Conservation (phyloP, 1,140 invertebrate genomes). For the Aphelinus certus region DNA sequence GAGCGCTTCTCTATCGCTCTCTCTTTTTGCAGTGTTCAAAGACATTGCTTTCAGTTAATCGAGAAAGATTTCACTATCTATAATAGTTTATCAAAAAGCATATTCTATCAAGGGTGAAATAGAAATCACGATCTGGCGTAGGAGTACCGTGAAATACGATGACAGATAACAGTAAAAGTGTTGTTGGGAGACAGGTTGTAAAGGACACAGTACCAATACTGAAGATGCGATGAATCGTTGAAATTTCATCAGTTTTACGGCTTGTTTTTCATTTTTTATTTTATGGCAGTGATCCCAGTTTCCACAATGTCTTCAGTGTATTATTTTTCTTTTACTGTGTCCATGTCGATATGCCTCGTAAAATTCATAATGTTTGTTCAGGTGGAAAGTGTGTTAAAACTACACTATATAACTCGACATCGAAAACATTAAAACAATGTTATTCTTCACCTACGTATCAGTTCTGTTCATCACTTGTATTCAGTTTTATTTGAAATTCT, state of each 20-base stretch:
- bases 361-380: slow-evolving; percentile 7
- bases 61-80: slow-evolving; percentile 6
- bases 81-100: slow-evolving; percentile 17
- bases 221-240: slow-evolving; percentile 6
- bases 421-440: slow-evolving; percentile 19
- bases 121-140: slow-evolving; percentile 11
- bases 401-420: slow-evolving; percentile 1
- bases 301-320: neutral
- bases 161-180: slow-evolving; percentile 7
- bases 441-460: slow-evolving; percentile 1
- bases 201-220: neutral
- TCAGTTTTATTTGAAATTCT: neutral
- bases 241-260: slow-evolving; percentile 17
- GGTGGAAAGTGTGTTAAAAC: neutral
- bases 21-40: neutral
- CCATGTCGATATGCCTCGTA: slow-evolving; percentile 17
- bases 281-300: slow-evolving; percentile 22
- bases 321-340: neutral
- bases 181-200: neutral
- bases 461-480: neutral
- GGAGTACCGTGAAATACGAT: slow-evolving; percentile 12
- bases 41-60: neutral
- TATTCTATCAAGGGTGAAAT: slow-evolving; percentile 12
- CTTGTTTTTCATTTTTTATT: slow-evolving; percentile 11
- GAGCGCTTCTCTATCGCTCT: neutral